Conservation (phyloP, 1,140 invertebrate genomes). For the Saccostrea echinata region DNA sequence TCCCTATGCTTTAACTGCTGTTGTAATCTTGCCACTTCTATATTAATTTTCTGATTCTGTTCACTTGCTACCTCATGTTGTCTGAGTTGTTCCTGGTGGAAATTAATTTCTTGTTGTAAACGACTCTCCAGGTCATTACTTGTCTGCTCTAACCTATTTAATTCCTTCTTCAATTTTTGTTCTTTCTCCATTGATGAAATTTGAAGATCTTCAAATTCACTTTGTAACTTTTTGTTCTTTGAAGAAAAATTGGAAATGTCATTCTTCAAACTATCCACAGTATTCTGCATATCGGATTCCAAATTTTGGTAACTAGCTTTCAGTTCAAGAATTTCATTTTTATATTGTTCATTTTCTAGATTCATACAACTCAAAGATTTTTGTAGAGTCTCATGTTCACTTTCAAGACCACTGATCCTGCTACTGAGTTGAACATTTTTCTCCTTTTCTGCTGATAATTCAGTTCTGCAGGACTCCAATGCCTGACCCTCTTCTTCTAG, state of each 20-base stretch:
- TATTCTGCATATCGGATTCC: constrained; percentile 16
- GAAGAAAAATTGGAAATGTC: background rate
- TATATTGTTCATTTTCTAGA: background rate
- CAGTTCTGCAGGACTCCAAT: background rate
- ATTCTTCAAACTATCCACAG: background rate
- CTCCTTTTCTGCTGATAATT: constrained; percentile 7
- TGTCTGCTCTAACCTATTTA: constrained; percentile 31
- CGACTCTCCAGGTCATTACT: constrained; percentile 13
- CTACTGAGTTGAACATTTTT: constrained; percentile 3
- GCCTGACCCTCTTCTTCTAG: constrained; percentile 39
- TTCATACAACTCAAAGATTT: background rate
- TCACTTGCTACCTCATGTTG: constrained; percentile 5
- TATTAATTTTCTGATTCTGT: constrained; percentile 39
- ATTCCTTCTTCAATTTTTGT: constrained; percentile 20
- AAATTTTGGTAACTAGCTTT: constrained; percentile 9
- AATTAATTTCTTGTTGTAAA: constrained; percentile 10
- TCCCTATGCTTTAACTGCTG: constrained; percentile 13
- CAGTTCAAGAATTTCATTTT: background rate
- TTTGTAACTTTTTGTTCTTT: constrained; percentile 19
- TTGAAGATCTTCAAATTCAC: constrained; percentile 12
- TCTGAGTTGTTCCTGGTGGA: background rate
- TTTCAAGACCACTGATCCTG: background rate
- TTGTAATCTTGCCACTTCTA: constrained; percentile 16
- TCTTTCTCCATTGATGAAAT: constrained; percentile 28
- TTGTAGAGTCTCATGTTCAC: background rate